These are phyloP conservation scores for Actinia tenebrosa DNA, from an alignment of 64 coral and sea anemone genomes.

Conservation along the genomic window DNA sequence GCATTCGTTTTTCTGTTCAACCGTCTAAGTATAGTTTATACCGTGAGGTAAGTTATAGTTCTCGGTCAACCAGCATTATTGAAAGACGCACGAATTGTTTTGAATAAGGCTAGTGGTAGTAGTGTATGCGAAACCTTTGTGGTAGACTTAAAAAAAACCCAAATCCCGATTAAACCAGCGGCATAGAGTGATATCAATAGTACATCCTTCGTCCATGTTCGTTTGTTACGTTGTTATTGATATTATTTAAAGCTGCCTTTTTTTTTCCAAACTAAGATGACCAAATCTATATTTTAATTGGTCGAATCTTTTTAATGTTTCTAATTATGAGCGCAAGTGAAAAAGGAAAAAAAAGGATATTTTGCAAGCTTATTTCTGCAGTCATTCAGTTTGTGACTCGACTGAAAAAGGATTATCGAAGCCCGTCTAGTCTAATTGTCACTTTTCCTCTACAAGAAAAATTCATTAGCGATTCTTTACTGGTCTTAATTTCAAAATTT, in stretches of 20 bases:
- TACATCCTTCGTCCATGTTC: not conserved
- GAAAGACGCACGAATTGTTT: not conserved
- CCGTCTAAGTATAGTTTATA: constrained; percentile 42
- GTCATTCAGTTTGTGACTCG: not conserved
- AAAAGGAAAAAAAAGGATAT: not conserved
- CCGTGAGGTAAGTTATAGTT: constrained; percentile 58
- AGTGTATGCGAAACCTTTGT: not conserved
- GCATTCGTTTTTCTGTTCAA: constrained; percentile 40
- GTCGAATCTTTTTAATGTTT: not conserved
- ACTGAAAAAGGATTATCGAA: not conserved
- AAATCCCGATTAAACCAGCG: too few relatives aligned
- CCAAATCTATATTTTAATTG: not conserved
- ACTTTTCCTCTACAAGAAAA: not conserved
- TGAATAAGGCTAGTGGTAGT: not conserved
- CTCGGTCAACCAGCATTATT: not conserved
- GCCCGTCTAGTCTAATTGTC: not conserved
- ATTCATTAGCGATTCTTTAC: not conserved
- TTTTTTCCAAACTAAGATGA: not conserved
- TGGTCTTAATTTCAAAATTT: not conserved
- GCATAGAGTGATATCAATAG: not conserved
- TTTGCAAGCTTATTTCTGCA: not conserved
- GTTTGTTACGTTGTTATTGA: not conserved
- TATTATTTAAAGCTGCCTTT: not conserved
- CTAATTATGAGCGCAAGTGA: not conserved
- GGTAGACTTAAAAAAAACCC: not conserved